Evolutionary conservation across 2,797 vertebrate species (phyloP).

Genomic region (Helostoma temminkii): DNA sequence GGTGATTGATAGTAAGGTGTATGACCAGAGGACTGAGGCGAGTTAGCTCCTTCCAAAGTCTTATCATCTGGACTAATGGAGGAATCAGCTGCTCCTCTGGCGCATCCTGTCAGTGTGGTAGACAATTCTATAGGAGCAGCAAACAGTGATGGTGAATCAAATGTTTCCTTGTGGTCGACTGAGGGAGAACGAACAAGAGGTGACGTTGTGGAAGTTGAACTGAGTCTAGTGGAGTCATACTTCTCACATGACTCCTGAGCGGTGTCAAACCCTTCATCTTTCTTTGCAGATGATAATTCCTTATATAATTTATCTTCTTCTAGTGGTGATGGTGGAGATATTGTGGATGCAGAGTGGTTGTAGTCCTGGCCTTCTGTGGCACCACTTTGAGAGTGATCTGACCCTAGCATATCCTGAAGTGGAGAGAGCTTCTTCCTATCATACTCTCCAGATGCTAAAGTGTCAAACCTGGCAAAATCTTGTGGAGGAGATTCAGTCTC

Average conservation of each 20-base stretch:
- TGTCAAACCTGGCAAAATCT: constrained; percentile 87
- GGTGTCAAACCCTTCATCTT: constrained; percentile 60
- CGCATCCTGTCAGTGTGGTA: constrained; percentile 73
- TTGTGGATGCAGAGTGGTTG: constrained; percentile 90
- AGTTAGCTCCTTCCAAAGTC: constrained; percentile 91
- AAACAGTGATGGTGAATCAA: constrained; percentile 88
- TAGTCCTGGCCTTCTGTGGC: constrained; percentile 95
- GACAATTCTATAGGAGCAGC: constrained; percentile 87
- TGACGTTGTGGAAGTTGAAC: constrained; percentile 80
- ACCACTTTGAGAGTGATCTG: constrained; percentile 90
- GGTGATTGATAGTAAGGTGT: constrained; percentile 98
- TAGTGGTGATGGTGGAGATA: constrained; percentile 93
- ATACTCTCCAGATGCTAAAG: constrained; percentile 83
- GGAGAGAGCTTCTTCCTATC: constrained; percentile 84
- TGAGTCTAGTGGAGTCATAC: constrained; percentile 72
- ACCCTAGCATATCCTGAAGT: constrained; percentile 79
- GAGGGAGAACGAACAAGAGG: constrained; percentile 91
- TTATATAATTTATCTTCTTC: constrained; percentile 92
- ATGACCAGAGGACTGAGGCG: constrained; percentile 95
- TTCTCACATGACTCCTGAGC: constrained; percentile 74
- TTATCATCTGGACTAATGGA: constrained; percentile 92
- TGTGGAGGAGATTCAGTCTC: constrained; percentile 91
- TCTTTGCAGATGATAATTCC: constrained; percentile 73
- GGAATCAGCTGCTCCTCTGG: constrained; percentile 80
- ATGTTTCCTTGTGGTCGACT: constrained; percentile 88